Evolutionary conservation across 2,888 invertebrate genomes (phyloP).

Genomic region (Malthinus seriepunctatus): DNA sequence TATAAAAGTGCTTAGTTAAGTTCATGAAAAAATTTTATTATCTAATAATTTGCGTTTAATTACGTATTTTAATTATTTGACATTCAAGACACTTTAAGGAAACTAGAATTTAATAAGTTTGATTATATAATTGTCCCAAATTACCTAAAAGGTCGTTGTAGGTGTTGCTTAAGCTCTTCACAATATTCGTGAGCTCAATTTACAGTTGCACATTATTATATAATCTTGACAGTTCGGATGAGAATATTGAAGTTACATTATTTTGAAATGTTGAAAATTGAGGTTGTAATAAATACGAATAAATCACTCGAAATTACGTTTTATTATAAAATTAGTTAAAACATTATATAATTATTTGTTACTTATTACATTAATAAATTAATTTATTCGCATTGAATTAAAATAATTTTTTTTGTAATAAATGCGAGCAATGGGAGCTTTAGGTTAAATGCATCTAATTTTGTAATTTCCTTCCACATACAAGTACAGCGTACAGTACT

Average conservation of each 20-base stretch:
- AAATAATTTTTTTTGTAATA: background rate
- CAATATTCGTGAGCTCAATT: slow-evolving; percentile 42
- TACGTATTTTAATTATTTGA: background rate
- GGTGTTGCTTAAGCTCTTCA: slow-evolving; percentile 40
- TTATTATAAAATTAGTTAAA: no score
- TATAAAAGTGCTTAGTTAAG: no score
- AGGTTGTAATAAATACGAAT: slow-evolving; percentile 3
- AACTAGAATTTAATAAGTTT: slow-evolving; percentile 8
- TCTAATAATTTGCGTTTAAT: background rate
- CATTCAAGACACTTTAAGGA: slow-evolving; percentile 1
- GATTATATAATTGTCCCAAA: slow-evolving; percentile 43
- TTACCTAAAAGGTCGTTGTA: slow-evolving; percentile 44
- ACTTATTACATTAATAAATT: background rate
- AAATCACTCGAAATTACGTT: background rate
- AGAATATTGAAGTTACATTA: slow-evolving; percentile 23
- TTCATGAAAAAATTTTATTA: no score
- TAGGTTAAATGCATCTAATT: background rate
- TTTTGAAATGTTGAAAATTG: slow-evolving; percentile 5
- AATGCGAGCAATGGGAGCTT: background rate
- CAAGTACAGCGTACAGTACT: no score
- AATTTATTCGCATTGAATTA: background rate
- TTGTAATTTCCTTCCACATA: no score
- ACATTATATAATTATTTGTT: background rate
- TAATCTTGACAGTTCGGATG: slow-evolving; percentile 37
- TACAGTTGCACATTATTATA: slow-evolving; percentile 39